phyloP scores from a whole-genome alignment of 2,797 vertebrate genomes.

The Semaprochilodus insignis region DNA sequence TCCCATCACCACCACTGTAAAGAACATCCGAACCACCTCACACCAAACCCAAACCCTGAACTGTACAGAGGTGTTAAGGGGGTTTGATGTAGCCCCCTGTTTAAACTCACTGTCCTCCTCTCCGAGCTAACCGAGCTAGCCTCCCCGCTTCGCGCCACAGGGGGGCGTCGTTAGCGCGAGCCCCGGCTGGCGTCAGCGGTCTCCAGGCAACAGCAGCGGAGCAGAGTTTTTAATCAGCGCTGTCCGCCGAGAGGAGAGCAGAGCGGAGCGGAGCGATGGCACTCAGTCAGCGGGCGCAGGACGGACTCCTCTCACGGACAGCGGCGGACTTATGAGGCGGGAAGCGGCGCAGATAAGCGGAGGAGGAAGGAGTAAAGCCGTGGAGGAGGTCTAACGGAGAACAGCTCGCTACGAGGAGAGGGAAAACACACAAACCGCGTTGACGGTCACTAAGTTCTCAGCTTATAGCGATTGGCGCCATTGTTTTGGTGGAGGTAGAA shows the following conservation, averaged over 20 bases:
- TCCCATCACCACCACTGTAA: too few relatives aligned
- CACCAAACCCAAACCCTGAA: too few relatives aligned
- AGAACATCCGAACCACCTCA: too few relatives aligned
- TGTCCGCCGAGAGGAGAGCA: not conserved
- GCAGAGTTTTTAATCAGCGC: conserved; percentile 50
- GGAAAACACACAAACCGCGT: not conserved
- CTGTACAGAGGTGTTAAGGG: too few relatives aligned
- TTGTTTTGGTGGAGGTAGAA: conserved; percentile 41
- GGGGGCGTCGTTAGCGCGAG: conserved; percentile 65
- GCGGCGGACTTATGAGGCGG: not conserved
- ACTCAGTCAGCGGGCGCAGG: not conserved
- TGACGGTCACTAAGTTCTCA: conserved; percentile 11
- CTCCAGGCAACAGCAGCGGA: conserved; percentile 75
- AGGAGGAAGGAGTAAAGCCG: not conserved
- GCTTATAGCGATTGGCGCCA: not conserved
- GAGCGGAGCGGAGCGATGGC: conserved; percentile 14
- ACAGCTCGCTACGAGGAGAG: not conserved
- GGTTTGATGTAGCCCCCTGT: too few relatives aligned
- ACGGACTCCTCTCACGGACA: not conserved
- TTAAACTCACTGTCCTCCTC: too few relatives aligned
- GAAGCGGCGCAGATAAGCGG: not conserved
- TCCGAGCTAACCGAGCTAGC: not conserved
- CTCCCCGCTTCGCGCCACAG: conserved; percentile 57
- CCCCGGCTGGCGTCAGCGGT: conserved; percentile 75
- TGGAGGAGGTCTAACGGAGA: not conserved